Percentiles rank a stretch among this genome's conserved stretches.
Conservation (phyloP, 1,140 invertebrate genomes). For the Lasioglossum baleicum region DNA sequence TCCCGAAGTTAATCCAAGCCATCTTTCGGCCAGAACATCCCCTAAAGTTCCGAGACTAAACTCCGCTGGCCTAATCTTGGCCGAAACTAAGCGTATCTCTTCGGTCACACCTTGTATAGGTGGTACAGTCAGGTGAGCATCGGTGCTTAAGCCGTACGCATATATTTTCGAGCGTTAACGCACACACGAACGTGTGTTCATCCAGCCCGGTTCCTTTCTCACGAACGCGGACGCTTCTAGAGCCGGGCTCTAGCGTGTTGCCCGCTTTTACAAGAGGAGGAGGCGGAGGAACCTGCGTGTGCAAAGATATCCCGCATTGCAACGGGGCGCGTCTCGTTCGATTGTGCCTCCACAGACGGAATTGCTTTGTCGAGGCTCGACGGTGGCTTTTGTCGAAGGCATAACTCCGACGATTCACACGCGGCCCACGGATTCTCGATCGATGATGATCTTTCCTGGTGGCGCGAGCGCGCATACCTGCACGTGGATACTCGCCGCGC, state of each 20-base stretch:
- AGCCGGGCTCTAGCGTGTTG: neutral
- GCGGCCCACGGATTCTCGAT: conserved; percentile 63
- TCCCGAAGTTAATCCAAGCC: too few relatives aligned
- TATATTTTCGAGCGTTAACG: conserved; percentile 25
- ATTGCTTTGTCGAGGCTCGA: conserved; percentile 53
- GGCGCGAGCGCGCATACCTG: conserved; percentile 27
- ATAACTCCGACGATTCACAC: conserved; percentile 70
- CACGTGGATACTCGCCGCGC: conserved; percentile 4
- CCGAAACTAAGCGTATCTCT: neutral
- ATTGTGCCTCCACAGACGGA: conserved; percentile 54
- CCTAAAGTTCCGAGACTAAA: too few relatives aligned
- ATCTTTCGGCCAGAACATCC: too few relatives aligned
- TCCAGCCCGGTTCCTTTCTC: conserved; percentile 7
- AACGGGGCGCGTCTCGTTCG: conserved; percentile 58
- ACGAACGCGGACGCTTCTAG: neutral
- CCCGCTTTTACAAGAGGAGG: conserved; percentile 5
- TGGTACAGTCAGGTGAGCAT: neutral
- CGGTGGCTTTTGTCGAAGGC: conserved; percentile 56
- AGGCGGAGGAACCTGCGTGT: neutral
- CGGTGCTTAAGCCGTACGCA: neutral
- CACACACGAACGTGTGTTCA: conserved; percentile 2
- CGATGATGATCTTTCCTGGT: conserved; percentile 51
- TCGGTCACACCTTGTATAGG: neutral
- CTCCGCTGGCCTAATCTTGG: too few relatives aligned
- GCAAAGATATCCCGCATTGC: conserved; percentile 13